Base-by-base conservation (phyloP, 2,888 invertebrate genomes). In the Plusia festucae region DNA sequence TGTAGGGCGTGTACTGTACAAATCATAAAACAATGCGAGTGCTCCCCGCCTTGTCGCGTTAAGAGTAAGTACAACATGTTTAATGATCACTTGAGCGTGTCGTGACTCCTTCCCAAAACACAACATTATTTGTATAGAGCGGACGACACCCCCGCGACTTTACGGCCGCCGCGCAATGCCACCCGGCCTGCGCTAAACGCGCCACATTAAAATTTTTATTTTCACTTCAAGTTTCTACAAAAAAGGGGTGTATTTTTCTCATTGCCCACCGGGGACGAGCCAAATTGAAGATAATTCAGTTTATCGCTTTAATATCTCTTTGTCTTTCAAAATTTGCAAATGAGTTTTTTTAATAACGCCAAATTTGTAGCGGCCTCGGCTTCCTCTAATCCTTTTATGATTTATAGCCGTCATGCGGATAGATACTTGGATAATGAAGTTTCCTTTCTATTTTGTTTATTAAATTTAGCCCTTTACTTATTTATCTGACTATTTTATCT, bases 341-440 rank as follows among this genome's bases (percentile, higher is more conserved):
- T 94, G 93, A 93, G 91, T 93, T 93, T 94, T 94, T 94, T 94
- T 94, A 93, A 94, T 93, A 93, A 93, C 90, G 87, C 87, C 93
- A 90, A 93, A 93, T 94, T 94, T 88, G 92, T 91, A 91, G 89
- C 87, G 80, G 81, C 82, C 76, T 80, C 81, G 80, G 79, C 80
- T 80, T 81, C 81, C 68, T 82, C 76, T 91, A 92, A 92, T 91
- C 91, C 92, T 90, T 91, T 86, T 87, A 86, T 93, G 93, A 94
- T 93, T 94, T 93, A 94, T 88, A 82, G 84, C 79, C 82, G 82
- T 82, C 84, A 83, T 79, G 83, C 83, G 82, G 80, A 78, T 79
- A 85, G 84, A 82, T 84, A 83, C 82, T 83, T 76, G 83, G 84
- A 82, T 88, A 87, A 87, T 89, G 82, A 88, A 89, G 84, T 83